Base-by-base conservation (phyloP, 2,888 invertebrate species). In the Apotomis betuletana region DNA sequence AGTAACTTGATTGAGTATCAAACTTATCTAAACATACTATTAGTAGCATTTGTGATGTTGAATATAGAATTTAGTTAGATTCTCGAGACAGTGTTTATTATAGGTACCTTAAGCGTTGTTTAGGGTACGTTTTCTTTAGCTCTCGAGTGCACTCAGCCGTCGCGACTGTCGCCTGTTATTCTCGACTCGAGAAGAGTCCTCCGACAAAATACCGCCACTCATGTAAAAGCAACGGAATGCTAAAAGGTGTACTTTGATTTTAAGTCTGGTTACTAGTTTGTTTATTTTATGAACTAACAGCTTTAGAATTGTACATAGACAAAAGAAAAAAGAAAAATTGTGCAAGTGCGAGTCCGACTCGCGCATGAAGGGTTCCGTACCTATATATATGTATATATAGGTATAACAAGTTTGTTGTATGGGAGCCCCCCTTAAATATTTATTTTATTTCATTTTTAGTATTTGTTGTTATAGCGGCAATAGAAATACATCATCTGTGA, bases 161-260 rank as follows among this genome's bases (percentile, higher is more conserved):
- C 54, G 52, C 38, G 64, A 55, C 64, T 65, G 55, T 65, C 55
- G 44, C 10, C 64, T 65, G 55, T 65, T 46, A 65, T 55, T 65
- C 55, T 55, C 64, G 64, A 46, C 55, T 65, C 55, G 15, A 65
- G 59, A 59, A 60, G 60, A 38, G 65, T 55, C 13, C 70, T 70
- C 60, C 13, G 27, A 49, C 59, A 65, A 65, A 65, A 70, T 65
- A 64, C 36, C 60, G 41, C 44, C 41, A 54, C 59, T 65, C 55
- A 46, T 27, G 54, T 54, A 58, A 64, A 70, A 59, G 59, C 64
- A 36, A 63, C 13, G 51, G 52, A 64, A 64, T 41, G 13, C 27
- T 52, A 52, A 62, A 62, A 38, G 13, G 63, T 54, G 13, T 54
- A 15, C 51, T 38, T 62, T n/a, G 36, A 36, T 46, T 52, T 38